These are phyloP conservation scores for Dipodomys merriami DNA, from an alignment of 2,113 vertebrate species.

Conservation along the genomic window DNA sequence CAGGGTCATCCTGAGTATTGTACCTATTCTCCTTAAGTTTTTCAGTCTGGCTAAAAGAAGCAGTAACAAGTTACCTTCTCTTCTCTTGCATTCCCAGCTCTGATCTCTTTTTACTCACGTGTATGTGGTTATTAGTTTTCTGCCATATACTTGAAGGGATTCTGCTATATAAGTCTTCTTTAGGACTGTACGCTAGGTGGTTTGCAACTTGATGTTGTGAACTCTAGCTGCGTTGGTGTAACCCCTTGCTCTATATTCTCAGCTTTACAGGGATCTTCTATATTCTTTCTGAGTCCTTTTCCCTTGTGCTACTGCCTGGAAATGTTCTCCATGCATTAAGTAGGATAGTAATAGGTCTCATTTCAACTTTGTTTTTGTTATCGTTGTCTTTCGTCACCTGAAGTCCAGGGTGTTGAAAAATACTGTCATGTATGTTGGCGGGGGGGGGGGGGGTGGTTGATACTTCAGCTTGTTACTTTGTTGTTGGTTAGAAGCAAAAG, in stretches of 20 bases:
- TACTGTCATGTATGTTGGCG: neutral
- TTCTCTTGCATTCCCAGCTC: neutral
- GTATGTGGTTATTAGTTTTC: neutral
- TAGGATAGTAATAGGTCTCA: neutral
- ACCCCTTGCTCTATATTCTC: neutral
- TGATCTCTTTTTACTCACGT: neutral
- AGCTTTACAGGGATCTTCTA: neutral
- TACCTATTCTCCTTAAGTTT: neutral
- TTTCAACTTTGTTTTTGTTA: neutral
- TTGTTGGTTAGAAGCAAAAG: slow-evolving; percentile 18
- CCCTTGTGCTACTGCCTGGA: neutral
- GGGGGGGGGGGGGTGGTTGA: neutral
- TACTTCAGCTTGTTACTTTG: neutral
- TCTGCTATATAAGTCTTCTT: neutral
- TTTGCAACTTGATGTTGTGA: neutral
- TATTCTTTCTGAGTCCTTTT: neutral
- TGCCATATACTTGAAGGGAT: neutral
- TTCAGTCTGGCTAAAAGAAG: neutral
- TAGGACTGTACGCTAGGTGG: neutral
- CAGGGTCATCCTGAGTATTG: neutral
- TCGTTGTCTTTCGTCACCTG: neutral
- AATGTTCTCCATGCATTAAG: neutral
- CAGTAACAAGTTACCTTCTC: neutral
- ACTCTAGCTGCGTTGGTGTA: neutral
- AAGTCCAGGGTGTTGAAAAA: neutral